Percentiles rank a stretch among this genome's conserved stretches.
Evolutionary conservation across 2,113 vertebrate genomes (phyloP).

Genomic region (Cryptotis parvus): DNA sequence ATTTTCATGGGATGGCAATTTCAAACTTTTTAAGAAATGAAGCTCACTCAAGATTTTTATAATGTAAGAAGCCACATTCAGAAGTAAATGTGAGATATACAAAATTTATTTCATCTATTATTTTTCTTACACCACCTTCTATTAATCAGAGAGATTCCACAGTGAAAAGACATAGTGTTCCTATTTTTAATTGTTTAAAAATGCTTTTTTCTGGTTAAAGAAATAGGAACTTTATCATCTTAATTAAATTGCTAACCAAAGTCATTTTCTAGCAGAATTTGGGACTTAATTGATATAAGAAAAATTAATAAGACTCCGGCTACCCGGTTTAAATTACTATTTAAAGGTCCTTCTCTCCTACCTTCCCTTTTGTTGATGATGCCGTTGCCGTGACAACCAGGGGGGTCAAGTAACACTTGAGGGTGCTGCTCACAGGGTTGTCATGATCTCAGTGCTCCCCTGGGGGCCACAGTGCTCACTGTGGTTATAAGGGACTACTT

Average conservation of each 20-base stretch:
- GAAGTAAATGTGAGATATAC: conserved; percentile 24
- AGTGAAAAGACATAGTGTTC: neutral
- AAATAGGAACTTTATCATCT: neutral
- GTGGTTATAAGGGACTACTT: too few relatives aligned
- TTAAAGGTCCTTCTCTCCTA: neutral
- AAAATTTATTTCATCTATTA: neutral
- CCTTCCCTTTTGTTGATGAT: too few relatives aligned
- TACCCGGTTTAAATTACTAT: neutral
- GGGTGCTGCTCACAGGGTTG: too few relatives aligned
- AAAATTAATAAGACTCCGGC: neutral
- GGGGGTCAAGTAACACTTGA: too few relatives aligned
- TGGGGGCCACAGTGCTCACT: too few relatives aligned
- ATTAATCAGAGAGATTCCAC: neutral
- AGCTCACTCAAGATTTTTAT: neutral
- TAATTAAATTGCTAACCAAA: neutral
- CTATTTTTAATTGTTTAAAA: neutral
- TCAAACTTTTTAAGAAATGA: conserved; percentile 56
- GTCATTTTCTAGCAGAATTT: neutral
- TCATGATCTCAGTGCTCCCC: too few relatives aligned
- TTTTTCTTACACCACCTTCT: neutral
- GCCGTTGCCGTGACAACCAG: too few relatives aligned
- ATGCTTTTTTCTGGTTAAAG: conserved; percentile 6
- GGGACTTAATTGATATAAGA: neutral
- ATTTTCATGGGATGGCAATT: conserved; percentile 69
- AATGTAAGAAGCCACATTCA: neutral